Evolutionary conservation across 2,113 vertebrate genomes (phyloP), one percentile per base, ranked within the genome.

Genomic region (Brevimyrus niger): DNA sequence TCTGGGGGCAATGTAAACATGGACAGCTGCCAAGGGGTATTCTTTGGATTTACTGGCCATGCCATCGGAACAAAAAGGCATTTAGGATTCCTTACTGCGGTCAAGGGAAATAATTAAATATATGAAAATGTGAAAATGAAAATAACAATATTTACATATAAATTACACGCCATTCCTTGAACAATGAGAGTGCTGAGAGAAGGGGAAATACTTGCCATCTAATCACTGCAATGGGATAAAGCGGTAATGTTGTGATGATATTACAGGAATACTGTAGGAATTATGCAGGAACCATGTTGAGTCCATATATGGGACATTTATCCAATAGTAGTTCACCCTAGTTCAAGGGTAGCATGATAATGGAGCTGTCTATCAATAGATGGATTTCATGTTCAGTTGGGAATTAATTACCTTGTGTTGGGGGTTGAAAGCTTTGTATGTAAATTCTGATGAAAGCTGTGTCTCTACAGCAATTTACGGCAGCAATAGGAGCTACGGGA

Each of bases 121-220:
- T 87, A 47, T 87, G 87, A 87, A 61, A 87, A 87, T 61, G 86
- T 58, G 86, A 87, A 61, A 87, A 61, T 87, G 53, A 58, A 87
- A 87, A 87, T 87, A 87, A 87, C 87, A 87, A 87, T 61, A 87
- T 87, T 87, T 87, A 87, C 87, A 87, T 87, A 87, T 87, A 87
- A 65, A 87, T 87, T 87, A 61, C 87, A 87, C 65, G 87, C 48
- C 87, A 87, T 61, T 61, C 55, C 87, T 87, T 65, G 53, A 87
- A 65, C 87, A 87, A 87, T 87, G 87, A 61, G 38, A 61, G 35
- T 53, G 85, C 10, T 53, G n/a, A 53, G 50, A 27, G 47, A 13
- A 9, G 3, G 82, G 44, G 84, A 65, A 65, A 61, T n/a, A 5
- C 53, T 44, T 65, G 53, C 55, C 55, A 65, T 61, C 15, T 35